phyloP scores from a whole-genome alignment of 2,888 invertebrate species.

The Cheilosia impressa region DNA sequence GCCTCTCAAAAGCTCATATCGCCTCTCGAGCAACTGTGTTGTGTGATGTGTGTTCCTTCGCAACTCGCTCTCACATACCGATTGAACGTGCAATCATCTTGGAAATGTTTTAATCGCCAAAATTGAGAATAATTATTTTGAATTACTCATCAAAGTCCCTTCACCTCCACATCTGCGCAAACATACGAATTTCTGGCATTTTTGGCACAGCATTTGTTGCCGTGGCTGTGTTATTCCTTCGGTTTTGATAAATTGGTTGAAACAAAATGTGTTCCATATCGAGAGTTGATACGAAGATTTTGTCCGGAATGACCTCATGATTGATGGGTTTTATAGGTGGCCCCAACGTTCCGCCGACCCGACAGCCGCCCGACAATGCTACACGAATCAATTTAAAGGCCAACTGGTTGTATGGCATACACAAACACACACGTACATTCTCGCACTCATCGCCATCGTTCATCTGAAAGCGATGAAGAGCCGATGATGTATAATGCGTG shows the following conservation, averaged over 20 bases:
- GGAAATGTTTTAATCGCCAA: slow-evolving; percentile 56
- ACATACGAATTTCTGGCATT: slow-evolving; percentile 13
- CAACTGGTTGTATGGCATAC: slow-evolving; percentile 17
- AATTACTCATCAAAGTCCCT: slow-evolving; percentile 39
- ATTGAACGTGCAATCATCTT: slow-evolving; percentile 20
- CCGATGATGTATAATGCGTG: slow-evolving; percentile 65
- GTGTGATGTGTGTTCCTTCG: background rate
- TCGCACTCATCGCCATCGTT: background rate
- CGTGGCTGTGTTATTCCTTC: slow-evolving; percentile 12
- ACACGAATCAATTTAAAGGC: slow-evolving; percentile 38
- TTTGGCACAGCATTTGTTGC: slow-evolving; percentile 38
- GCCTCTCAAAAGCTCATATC: background rate
- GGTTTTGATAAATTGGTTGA: slow-evolving; percentile 58
- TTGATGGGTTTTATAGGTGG: slow-evolving; percentile 64
- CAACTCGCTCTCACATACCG: slow-evolving; percentile 5
- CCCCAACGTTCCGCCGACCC: slow-evolving; percentile 12
- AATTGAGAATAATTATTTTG: slow-evolving; percentile 68
- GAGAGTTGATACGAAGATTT: slow-evolving; percentile 37
- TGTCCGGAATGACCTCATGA: slow-evolving; percentile 67
- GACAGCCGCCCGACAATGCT: background rate
- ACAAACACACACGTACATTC: background rate
- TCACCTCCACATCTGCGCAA: background rate
- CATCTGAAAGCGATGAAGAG: slow-evolving; percentile 18
- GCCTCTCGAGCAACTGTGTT: background rate
- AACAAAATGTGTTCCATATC: slow-evolving; percentile 45